Conservation (phyloP, 2,113 vertebrate species). For the Genyomyrus donnyi region DNA sequence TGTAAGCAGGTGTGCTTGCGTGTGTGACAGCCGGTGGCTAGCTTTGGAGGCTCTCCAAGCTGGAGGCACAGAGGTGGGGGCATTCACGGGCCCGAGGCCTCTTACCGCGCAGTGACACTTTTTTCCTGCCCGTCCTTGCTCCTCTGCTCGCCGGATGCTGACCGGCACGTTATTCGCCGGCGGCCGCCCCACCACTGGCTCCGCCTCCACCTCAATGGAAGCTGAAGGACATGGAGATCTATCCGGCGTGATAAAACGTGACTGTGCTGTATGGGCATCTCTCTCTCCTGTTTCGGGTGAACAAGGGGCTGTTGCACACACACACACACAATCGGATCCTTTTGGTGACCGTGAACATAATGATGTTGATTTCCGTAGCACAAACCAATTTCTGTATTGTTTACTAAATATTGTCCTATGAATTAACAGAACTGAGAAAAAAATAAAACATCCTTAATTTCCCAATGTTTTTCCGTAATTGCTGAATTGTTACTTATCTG, state of each 20-base stretch:
- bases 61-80: not conserved
- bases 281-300: not conserved
- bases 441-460: not conserved
- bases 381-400: not conserved
- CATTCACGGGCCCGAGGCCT: not conserved
- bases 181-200: not conserved
- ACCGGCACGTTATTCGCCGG: not conserved
- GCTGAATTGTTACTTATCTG: not conserved
- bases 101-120: not conserved
- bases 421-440: not conserved
- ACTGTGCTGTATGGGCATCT: not conserved
- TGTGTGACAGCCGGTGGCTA: slow-evolving; percentile 34
- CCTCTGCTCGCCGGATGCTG: not conserved
- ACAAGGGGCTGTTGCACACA: not conserved
- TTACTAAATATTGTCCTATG: not conserved
- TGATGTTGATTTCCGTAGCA: not conserved
- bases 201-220: not conserved
- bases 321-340: not conserved
- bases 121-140: not conserved
- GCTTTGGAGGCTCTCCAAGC: not conserved
- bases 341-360: not conserved
- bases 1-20: not conserved
- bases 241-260: too few relatives aligned
- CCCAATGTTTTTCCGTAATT: not conserved
- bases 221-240: not conserved